Evolutionary conservation across 2,113 vertebrate species (phyloP).

Genomic region (Cervus canadensis): DNA sequence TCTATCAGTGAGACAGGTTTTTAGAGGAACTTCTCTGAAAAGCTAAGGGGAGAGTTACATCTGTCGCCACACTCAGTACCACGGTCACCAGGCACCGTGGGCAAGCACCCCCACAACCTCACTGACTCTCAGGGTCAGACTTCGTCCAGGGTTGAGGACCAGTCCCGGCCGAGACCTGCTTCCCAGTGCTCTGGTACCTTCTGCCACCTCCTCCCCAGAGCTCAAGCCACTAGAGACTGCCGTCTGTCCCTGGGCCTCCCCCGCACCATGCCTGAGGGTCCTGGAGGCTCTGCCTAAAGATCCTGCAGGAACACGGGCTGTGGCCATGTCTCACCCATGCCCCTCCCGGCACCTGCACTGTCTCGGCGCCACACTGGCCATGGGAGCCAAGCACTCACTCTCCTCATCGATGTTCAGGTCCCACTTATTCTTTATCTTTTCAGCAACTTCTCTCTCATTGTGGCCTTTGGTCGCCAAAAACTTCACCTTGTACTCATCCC

Average conservation of each 20-base stretch:
- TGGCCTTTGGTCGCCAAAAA: slow-evolving; percentile 97
- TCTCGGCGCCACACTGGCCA: rapidly evolving
- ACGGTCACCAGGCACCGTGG: rapidly evolving
- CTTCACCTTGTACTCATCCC: slow-evolving; percentile 95
- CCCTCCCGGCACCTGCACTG: neutral
- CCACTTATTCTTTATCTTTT: slow-evolving; percentile 91
- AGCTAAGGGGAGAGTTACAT: neutral
- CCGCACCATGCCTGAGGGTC: neutral
- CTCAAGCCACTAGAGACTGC: neutral
- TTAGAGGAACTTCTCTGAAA: too few species aligned
- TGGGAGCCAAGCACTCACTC: slow-evolving; percentile 84
- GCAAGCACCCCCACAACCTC: neutral
- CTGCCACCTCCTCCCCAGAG: neutral
- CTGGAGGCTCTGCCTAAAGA: neutral
- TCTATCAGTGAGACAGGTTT: neutral
- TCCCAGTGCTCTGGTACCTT: neutral
- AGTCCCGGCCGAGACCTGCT: neutral
- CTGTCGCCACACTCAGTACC: neutral
- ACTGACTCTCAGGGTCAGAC: neutral
- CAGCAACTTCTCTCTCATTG: slow-evolving; percentile 88
- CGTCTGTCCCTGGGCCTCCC: neutral
- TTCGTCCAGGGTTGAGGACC: neutral
- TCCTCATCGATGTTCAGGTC: slow-evolving; percentile 96
- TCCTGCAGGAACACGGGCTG: neutral
- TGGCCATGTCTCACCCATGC: neutral